phyloP scores from a whole-genome alignment of 2,113 vertebrate genomes.

The Orthonyx spaldingii region DNA sequence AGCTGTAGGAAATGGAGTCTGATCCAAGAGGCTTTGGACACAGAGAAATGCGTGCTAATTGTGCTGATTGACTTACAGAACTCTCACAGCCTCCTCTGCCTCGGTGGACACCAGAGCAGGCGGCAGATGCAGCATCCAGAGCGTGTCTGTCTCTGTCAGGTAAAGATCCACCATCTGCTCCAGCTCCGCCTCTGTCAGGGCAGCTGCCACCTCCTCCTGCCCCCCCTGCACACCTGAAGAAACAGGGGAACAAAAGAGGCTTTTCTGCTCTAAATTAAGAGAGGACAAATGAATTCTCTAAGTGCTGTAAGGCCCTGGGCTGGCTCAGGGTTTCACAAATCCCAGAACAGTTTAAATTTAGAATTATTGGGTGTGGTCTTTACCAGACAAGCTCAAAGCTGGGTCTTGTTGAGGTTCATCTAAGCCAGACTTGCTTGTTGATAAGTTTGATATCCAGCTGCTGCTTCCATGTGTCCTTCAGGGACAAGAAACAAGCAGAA shows the following conservation, averaged over 20 bases:
- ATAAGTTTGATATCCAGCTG: slow-evolving; percentile 69
- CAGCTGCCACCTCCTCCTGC: slow-evolving; percentile 52
- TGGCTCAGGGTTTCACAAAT: background rate
- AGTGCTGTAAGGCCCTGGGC: background rate
- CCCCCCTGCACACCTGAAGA: slow-evolving; percentile 68
- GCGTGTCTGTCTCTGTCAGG: slow-evolving; percentile 78
- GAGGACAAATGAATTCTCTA: background rate
- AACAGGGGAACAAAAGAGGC: background rate
- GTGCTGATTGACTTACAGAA: slow-evolving; percentile 80
- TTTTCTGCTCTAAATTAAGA: background rate
- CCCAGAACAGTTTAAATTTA: background rate
- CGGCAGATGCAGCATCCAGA: slow-evolving; percentile 78
- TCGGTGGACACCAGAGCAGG: slow-evolving; percentile 70
- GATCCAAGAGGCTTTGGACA: background rate
- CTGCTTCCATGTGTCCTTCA: slow-evolving; percentile 77
- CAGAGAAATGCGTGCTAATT: background rate
- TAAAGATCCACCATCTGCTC: slow-evolving; percentile 67
- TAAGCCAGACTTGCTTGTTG: slow-evolving; percentile 54
- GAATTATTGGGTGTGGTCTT: background rate
- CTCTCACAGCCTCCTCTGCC: slow-evolving; percentile 69
- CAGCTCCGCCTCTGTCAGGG: slow-evolving; percentile 71
- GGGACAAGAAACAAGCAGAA: background rate
- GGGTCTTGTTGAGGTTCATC: slow-evolving; percentile 71
- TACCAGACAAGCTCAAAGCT: slow-evolving; percentile 71
- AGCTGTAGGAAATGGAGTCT: background rate